Percentiles rank a stretch among this genome's conserved stretches.
Evolutionary conservation across 2,797 vertebrate genomes (phyloP).

Genomic region (Aphelocoma californica): DNA sequence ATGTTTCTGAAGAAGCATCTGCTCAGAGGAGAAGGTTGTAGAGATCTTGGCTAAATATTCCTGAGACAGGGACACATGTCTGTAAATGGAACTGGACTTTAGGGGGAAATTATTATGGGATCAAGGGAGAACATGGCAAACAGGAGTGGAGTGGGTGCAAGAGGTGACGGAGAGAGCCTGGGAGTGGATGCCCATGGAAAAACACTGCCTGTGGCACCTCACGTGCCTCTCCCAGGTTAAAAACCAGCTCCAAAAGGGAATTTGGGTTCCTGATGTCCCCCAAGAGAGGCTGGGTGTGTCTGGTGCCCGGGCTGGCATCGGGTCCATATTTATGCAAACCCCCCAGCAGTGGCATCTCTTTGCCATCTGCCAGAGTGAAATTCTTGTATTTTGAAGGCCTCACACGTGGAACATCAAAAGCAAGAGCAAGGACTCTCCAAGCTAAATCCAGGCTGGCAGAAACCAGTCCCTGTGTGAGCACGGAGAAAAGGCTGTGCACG

Average conservation of each 20-base stretch:
- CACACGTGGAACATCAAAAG: neutral
- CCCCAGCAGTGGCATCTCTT: neutral
- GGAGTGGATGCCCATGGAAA: neutral
- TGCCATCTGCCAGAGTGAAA: neutral
- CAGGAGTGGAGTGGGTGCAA: neutral
- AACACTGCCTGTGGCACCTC: neutral
- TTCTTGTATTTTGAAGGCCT: accelerated
- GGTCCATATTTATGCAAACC: neutral
- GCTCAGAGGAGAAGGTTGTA: neutral
- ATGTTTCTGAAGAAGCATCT: neutral
- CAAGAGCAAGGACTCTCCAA: neutral
- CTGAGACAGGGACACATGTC: neutral
- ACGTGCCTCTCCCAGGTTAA: neutral
- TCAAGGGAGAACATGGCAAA: neutral
- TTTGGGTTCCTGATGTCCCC: neutral
- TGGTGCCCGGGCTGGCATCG: neutral
- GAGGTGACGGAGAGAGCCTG: neutral
- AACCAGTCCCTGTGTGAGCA: neutral
- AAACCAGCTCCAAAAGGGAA: neutral
- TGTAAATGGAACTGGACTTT: neutral
- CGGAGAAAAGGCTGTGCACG: neutral
- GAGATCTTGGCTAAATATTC: neutral
- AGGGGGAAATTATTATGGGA: neutral
- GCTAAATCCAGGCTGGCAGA: neutral
- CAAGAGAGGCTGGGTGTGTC: neutral